Conservation (phyloP, 2,888 invertebrate species). For the Ectobius pallidus region DNA sequence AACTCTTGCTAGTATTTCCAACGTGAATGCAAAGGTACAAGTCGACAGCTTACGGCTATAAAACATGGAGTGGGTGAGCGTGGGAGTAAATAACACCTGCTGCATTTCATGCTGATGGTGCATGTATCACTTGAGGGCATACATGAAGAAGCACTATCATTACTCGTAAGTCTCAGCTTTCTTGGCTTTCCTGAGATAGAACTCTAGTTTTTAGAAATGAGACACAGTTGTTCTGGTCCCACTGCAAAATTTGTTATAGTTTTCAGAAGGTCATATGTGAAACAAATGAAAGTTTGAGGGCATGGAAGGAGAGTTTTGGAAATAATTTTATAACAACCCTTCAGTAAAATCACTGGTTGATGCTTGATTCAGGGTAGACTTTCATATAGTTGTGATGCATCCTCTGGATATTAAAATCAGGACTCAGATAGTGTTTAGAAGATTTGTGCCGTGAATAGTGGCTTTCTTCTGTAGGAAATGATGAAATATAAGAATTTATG, state of each 20-base stretch:
- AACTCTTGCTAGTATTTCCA: neutral
- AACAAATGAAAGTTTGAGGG: neutral
- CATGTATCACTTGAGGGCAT: neutral
- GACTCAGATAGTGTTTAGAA: constrained; percentile 11
- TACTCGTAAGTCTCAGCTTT: neutral
- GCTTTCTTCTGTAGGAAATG: constrained; percentile 13
- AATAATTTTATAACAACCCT: neutral
- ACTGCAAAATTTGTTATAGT: neutral
- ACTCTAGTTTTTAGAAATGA: constrained; percentile 3
- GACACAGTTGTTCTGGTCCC: neutral
- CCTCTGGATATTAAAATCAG: constrained; percentile 2
- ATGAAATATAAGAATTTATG: constrained; percentile 6
- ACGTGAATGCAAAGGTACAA: neutral
- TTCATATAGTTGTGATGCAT: constrained; percentile 3
- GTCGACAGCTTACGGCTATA: neutral
- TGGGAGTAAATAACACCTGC: neutral
- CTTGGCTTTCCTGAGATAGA: neutral
- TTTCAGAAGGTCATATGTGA: too few species aligned
- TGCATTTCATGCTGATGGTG: constrained; percentile 18
- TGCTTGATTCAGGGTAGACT: neutral
- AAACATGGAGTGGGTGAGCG: neutral
- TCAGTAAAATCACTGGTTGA: neutral
- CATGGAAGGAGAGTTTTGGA: neutral
- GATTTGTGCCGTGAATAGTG: constrained; percentile 12
- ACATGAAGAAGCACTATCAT: constrained; percentile 8